phyloP scores from a whole-genome alignment of 2,888 invertebrate species.

The Stramonita haemastoma region DNA sequence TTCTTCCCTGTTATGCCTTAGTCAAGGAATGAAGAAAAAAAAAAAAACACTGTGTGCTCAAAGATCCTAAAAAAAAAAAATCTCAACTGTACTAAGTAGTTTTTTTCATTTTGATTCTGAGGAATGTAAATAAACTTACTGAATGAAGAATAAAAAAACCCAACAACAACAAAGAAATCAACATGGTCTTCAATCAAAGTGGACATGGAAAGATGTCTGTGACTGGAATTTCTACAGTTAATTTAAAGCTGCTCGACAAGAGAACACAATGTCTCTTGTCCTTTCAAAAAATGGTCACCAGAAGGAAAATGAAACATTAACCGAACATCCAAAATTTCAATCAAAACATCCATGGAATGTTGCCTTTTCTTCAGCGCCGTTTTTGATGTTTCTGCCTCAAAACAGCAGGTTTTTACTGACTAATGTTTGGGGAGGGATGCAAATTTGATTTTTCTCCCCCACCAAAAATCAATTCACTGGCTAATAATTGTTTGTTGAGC shows the following conservation, averaged over 20 bases:
- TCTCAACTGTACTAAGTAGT: too few relatives aligned
- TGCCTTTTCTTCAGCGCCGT: background rate
- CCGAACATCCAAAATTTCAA: background rate
- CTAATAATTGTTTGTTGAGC: too few relatives aligned
- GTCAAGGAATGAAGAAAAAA: conserved; percentile 25
- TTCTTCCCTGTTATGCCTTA: conserved; percentile 27
- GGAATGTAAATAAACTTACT: background rate
- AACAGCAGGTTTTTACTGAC: background rate
- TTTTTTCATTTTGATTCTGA: too few relatives aligned
- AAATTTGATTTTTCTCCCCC: too few relatives aligned
- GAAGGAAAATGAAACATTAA: background rate
- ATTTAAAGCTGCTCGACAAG: too few relatives aligned
- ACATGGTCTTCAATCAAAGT: background rate
- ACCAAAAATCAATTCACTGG: too few relatives aligned
- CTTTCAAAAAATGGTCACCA: background rate
- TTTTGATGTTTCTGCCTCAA: background rate
- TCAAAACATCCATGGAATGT: background rate
- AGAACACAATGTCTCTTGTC: background rate
- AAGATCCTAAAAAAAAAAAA: too few relatives aligned
- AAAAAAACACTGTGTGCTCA: too few relatives aligned
- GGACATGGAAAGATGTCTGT: too few relatives aligned
- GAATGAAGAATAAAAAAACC: background rate
- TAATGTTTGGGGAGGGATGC: too few relatives aligned
- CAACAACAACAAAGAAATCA: background rate
- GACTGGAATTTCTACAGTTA: background rate